Percentiles rank a stretch among this genome's conserved stretches.
Conservation (phyloP, 2,888 invertebrate species). For the Melanchra persicariae region DNA sequence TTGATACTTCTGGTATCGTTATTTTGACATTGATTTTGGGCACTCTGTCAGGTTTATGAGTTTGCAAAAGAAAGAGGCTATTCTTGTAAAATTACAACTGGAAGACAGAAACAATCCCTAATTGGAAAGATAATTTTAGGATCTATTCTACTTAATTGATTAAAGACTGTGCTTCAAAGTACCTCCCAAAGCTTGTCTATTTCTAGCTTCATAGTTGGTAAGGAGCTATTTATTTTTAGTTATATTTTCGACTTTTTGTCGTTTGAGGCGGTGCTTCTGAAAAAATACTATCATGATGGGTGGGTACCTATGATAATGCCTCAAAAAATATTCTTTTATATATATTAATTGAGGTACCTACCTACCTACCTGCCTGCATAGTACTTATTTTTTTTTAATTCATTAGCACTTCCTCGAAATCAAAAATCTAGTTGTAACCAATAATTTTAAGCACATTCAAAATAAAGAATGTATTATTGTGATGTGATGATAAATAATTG, state of each 20-base stretch:
- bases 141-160: constrained; percentile 39
- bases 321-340: neutral
- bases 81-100: neutral
- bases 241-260: constrained; percentile 60
- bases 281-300: constrained; percentile 1
- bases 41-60: neutral
- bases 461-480: constrained; percentile 62
- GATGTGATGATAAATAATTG: constrained; percentile 58
- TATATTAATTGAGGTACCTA: neutral
- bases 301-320: neutral
- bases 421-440: constrained; percentile 53
- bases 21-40: neutral
- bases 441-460: constrained; percentile 48
- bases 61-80: neutral
- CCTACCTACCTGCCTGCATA: neutral
- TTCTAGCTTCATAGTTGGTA: constrained; percentile 65
- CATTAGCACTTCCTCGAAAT: constrained; percentile 87
- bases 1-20: too few relatives aligned
- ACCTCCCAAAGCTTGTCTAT: constrained; percentile 72
- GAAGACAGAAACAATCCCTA: neutral
- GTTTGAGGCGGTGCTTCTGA: constrained; percentile 87
- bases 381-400: constrained; percentile 41
- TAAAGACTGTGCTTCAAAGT: constrained; percentile 69
- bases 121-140: constrained; percentile 17
- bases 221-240: constrained; percentile 74